Evolutionary conservation across 2,888 invertebrate species (phyloP).

Genomic region (Oxystoma pomonae): DNA sequence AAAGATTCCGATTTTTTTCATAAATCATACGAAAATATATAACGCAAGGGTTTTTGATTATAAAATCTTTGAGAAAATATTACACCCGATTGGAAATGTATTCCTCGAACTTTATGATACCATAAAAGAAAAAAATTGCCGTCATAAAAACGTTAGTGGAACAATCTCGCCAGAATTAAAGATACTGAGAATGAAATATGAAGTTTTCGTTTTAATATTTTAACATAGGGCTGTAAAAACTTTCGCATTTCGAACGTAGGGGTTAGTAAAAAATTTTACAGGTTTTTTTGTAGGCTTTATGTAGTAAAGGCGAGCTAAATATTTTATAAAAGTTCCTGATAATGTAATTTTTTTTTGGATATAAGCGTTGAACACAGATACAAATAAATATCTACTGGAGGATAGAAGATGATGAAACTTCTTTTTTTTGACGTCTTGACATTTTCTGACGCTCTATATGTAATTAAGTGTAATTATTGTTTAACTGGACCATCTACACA

Average conservation of each 20-base stretch:
- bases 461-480: too few species aligned
- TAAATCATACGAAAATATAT: too few species aligned
- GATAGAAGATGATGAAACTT: too few species aligned
- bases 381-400: too few species aligned
- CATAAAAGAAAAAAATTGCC: slow-evolving; percentile 20
- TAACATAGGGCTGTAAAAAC: background rate
- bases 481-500: too few species aligned
- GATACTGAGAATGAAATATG: background rate
- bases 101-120: slow-evolving; percentile 16
- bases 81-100: slow-evolving; percentile 1
- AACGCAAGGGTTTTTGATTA: background rate
- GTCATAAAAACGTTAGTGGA: slow-evolving; percentile 20
- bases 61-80: background rate
- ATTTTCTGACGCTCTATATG: too few species aligned
- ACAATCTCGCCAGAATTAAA: slow-evolving; percentile 10
- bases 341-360: too few species aligned
- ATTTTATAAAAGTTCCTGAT: too few species aligned
- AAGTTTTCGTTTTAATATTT: background rate
- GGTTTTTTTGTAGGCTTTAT: background rate
- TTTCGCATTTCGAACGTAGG: background rate
- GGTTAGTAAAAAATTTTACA: background rate
- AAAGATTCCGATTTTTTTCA: too few species aligned
- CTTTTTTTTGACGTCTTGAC: too few species aligned
- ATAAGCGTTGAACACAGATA: too few species aligned
- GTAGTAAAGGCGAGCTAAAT: too few species aligned